phyloP scores from a whole-genome alignment of 1,140 invertebrate genomes.

The Bombus turneri region DNA sequence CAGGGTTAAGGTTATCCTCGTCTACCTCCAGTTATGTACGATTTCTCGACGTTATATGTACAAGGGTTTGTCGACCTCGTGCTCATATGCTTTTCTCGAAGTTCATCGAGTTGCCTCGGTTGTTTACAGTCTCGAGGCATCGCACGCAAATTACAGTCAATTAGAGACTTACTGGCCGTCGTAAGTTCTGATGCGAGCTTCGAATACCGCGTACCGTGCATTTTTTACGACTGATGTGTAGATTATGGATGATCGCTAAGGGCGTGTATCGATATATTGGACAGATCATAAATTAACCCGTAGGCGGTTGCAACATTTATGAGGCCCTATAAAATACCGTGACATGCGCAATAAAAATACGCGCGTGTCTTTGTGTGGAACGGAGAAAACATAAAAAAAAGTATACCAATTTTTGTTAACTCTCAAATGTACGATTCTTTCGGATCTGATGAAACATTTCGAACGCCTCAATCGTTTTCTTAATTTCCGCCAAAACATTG shows the following conservation, averaged over 20 bases:
- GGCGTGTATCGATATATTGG: constrained; percentile 33
- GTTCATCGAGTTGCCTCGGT: constrained; percentile 58
- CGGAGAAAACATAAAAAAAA: not conserved
- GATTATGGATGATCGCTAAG: constrained; percentile 5
- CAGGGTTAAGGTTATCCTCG: constrained; percentile 72
- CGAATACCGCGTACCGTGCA: constrained; percentile 24
- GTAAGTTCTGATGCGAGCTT: constrained; percentile 62
- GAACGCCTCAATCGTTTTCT: too few relatives aligned
- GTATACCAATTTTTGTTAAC: not conserved
- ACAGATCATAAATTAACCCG: constrained; percentile 8
- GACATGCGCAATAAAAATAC: not conserved
- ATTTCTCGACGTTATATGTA: constrained; percentile 48
- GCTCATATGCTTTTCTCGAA: constrained; percentile 45
- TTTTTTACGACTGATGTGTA: constrained; percentile 6
- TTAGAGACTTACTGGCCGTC: constrained; percentile 67
- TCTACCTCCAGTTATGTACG: constrained; percentile 50
- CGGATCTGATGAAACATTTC: too few relatives aligned
- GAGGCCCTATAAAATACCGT: not conserved
- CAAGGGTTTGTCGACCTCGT: constrained; percentile 65
- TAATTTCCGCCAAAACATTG: too few relatives aligned
- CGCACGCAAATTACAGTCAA: constrained; percentile 77
- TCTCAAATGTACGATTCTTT: too few relatives aligned
- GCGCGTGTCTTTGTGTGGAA: not conserved
- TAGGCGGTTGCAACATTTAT: not conserved
- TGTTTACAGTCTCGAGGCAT: constrained; percentile 72